These are phyloP conservation scores for Dipodomys spectabilis DNA, from an alignment of 2,113 vertebrate species.

Conservation along the genomic window DNA sequence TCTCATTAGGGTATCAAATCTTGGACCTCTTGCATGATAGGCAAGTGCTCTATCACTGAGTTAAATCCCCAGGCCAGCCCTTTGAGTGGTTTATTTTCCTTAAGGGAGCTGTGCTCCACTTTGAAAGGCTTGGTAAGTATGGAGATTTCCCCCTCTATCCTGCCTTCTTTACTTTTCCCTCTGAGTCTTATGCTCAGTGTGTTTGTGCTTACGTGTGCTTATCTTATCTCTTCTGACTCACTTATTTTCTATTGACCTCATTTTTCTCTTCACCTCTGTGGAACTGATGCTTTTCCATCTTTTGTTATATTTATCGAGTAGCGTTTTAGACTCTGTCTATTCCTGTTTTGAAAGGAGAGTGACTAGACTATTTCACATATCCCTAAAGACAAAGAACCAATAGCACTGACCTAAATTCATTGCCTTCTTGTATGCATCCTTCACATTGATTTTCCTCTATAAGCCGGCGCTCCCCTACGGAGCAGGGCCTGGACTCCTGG, in stretches of 20 bases:
- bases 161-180: background rate
- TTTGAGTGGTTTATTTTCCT: background rate
- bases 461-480: background rate
- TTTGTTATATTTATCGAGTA: slow-evolving; percentile 13
- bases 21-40: background rate
- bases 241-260: background rate
- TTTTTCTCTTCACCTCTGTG: background rate
- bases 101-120: background rate
- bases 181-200: rapidly evolving
- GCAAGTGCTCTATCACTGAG: background rate
- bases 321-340: slow-evolving; percentile 34
- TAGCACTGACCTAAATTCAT: background rate
- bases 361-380: background rate
- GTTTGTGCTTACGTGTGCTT: background rate
- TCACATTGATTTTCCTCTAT: background rate
- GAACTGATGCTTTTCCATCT: slow-evolving; percentile 22
- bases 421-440: background rate
- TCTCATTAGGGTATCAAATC: background rate
- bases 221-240: background rate
- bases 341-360: slow-evolving; percentile 9
- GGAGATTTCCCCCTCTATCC: background rate
- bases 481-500: background rate
- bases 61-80: background rate
- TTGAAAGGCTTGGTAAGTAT: background rate
- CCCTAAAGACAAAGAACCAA: slow-evolving; percentile 1